Evolutionary conservation across 1,140 invertebrate species (phyloP), one percentile per base, ranked within the genome.

Genomic region (Amyelois transitella): DNA sequence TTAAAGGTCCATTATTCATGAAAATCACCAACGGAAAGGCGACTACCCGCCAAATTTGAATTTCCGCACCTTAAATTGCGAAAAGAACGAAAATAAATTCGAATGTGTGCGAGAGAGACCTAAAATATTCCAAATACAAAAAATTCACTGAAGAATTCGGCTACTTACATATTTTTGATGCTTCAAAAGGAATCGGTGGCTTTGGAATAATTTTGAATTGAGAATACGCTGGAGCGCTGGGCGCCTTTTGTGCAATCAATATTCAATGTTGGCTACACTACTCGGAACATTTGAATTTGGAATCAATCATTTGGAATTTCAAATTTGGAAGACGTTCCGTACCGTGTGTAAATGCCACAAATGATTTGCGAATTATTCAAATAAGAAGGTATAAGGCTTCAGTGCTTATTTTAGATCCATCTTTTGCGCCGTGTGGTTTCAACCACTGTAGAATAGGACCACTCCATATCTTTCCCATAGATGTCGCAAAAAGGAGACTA

Each of bases 191-290:
- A 86, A 69, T 83, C 75, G 69, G 61, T 74, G 61, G 72, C 52
- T 73, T 61, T 50, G 20, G 76, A 86, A 87, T 87, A 80, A 87
- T 86, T 85, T 84, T 77, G 73, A 84, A 87, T 87, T 71, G 77
- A 82, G 66, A 87, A 87, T 87, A 87, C 84, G 84, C 82, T 86
- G 69, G 72, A 67, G 53, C 65, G 56, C 51, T 60, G 62, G 73
- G 68, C 71, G 77, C 80, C 81, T 87, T 87, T 87, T 86, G 84
- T 87, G 62, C 81, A 87, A 87, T 87, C 84, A 84, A 86, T 87
- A 86, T 84, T 86, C 84, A 78, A 81, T 83, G 81, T 82, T 84
- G 77, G 71, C 74, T 72, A 68, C 60, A 64, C 68, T 67, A 68
- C 55, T 58, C 51, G 65, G 65, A 61, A 58, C 59, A 51, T 72